Base-by-base conservation (phyloP, 2,113 vertebrate species). In the Rhizomys pruinosus region DNA sequence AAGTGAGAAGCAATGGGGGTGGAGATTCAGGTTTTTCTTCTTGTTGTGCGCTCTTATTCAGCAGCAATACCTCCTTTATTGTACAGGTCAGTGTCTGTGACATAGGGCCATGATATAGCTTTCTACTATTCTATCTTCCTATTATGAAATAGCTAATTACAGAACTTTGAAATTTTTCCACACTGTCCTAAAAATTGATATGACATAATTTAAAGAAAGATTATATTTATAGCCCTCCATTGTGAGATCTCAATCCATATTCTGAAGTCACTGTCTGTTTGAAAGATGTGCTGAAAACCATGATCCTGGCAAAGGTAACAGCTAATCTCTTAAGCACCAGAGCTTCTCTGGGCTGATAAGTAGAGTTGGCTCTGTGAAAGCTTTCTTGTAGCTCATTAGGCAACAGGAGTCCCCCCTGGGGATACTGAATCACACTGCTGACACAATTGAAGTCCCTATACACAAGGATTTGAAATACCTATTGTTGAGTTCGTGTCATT, bases 401-500 rank as follows among this genome's bases (percentile, higher is more conserved):
- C n/a, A 90, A n/a, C 1, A 6, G 3, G 57, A 81, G 17, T 2
- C 4, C 77, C 66, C 84, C 78, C 44, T 5, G 68, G 47, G 86
- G 86, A 47, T 73, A 88, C 87, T 77, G 71, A 79, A 94, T 77
- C 87, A 42, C 47, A 87, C 66, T 69, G 88, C 85, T 91, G 90
- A 93, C 74, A 77, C 72, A 89, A 64, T 90, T 84, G 76, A 93
- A 42, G 57, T 89, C 63, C 37, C 44, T 27, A 39, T 57, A 73
- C 63, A 23, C 8, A 57, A 66, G 37, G 78, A 79, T 47, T 91
- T 93, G 64, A 95, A 95, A 74, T 92, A 64, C 42, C 88, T 93
- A 90, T 93, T 94, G 78, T 87, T 94, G 42, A 90, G 25, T 87
- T 93, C 87, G 64, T 92, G 74, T 91, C 92, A 80, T 95, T 96